Base-by-base conservation (phyloP, 2,113 vertebrate genomes). In the Nestor notabilis region DNA sequence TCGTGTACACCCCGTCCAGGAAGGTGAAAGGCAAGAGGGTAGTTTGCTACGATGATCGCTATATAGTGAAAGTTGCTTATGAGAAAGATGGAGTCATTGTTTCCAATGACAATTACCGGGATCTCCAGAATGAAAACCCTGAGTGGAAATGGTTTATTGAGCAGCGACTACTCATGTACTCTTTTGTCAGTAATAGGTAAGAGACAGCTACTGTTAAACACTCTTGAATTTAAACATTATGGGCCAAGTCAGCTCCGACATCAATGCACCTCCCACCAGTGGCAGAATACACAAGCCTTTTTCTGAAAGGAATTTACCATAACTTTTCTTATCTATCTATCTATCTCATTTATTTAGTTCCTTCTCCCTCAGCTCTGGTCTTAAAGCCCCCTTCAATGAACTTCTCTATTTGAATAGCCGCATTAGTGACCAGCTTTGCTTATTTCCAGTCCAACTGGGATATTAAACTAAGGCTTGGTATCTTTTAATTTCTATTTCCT, bases 111-210 rank as follows among this genome's bases (percentile, higher is more conserved):
- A 99, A 99, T 97, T 99, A 99, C 97, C 98, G 99, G 0, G 99
- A 99, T 91, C 98, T 99, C 64, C 99, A 99, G 92, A 98, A 93
- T 0, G 99, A 99, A 97, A 99, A 98, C 50, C 98, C 98, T 0
- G 98, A 99, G 87, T 99, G 99, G 99, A 99, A 99, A 95, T 99
- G 98, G 98, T 99, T 99, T 80, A 99, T 99, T 2, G 99, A 99
- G 96, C 99, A 99, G 52, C 95, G 99, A 43, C 98, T 99, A 19
- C 98, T 99, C 76, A 99, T 99, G 99, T 99, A 99, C 97, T 99
- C 98, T 14, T 99, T 99, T 8, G 99, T 99, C 87, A 99, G 98
- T 3, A 98, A 99, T 97, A 99, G 98, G 99, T 99, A 95, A 49
- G 98, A 75, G 70, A 29, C 5, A 13, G 12, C 3, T 74, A 47